phyloP scores from a whole-genome alignment of 2,888 invertebrate genomes.

The Caenorhabditis sp. region DNA sequence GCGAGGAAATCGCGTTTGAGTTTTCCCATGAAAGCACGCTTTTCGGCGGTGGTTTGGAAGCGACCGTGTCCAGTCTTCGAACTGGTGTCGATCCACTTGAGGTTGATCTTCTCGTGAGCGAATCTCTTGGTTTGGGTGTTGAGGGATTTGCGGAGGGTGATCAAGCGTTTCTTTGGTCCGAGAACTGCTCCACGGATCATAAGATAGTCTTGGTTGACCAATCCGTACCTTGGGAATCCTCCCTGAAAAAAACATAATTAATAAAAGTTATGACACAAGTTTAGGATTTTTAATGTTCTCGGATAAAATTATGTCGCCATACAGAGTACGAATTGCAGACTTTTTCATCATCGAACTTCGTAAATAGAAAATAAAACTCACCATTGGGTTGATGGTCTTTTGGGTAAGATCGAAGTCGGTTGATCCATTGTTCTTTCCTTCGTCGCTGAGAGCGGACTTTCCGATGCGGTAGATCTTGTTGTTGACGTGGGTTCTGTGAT shows the following conservation, averaged over 20 bases:
- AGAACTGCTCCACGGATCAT: conserved; percentile 97
- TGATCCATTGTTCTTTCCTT: conserved; percentile 91
- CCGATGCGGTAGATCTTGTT: conserved; percentile 99
- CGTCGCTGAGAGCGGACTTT: conserved; percentile 72
- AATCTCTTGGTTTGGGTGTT: conserved; percentile 92
- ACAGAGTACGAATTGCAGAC: conserved; percentile 58
- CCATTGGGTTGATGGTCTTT: conserved; percentile 96
- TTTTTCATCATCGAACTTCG: conserved; percentile 45
- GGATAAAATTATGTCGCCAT: conserved; percentile 41
- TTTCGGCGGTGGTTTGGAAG: conserved; percentile 98
- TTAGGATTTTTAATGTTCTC: conserved; percentile 39
- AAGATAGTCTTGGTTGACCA: conserved; percentile 96
- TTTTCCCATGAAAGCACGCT: conserved; percentile 76
- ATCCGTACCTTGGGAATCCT: conserved; percentile 99
- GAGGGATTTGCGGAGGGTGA: conserved; percentile 93
- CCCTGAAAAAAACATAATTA: conserved; percentile 75
- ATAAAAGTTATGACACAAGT: not conserved
- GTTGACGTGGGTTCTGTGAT: conserved; percentile 99
- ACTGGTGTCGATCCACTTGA: conserved; percentile 98
- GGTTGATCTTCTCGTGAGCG: conserved; percentile 94
- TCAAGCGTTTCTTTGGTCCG: conserved; percentile 94
- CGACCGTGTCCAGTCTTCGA: conserved; percentile 99
- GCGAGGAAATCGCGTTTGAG: conserved; percentile 68
- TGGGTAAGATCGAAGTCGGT: conserved; percentile 95
- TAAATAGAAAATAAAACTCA: conserved; percentile 51